These are phyloP conservation scores for Bombus polaris DNA, from an alignment of 1,140 invertebrate species.

Conservation along the genomic window DNA sequence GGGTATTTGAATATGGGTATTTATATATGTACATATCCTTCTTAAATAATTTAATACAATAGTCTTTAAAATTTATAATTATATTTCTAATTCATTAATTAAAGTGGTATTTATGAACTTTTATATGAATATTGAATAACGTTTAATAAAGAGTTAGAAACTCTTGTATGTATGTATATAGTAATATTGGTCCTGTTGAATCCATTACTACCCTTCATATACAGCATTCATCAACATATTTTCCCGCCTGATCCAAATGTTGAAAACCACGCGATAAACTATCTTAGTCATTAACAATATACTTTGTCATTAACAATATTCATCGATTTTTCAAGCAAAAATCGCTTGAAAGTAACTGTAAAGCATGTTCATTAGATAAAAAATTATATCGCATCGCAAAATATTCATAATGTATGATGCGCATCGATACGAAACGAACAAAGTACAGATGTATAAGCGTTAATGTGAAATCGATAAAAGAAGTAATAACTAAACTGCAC, in stretches of 20 bases:
- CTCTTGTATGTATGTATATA: neutral
- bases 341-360: neutral
- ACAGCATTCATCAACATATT: neutral
- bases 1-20: neutral
- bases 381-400: neutral
- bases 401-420: neutral
- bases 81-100: neutral
- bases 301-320: neutral
- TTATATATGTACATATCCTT: neutral
- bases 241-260: neutral
- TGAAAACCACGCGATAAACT: neutral
- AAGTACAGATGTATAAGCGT: neutral
- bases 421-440: neutral
- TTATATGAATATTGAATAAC: neutral
- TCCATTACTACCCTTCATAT: constrained; percentile 7
- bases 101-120: neutral
- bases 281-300: neutral
- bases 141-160: too few species aligned
- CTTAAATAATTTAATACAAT: neutral
- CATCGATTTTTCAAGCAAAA: neutral
- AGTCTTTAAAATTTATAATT: neutral
- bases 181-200: neutral
- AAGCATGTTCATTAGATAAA: neutral
- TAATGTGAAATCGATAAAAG: constrained; percentile 25
- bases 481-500: neutral